Evolutionary conservation across 2,797 vertebrate genomes (phyloP).

Genomic region (Loriculus beryllinus): DNA sequence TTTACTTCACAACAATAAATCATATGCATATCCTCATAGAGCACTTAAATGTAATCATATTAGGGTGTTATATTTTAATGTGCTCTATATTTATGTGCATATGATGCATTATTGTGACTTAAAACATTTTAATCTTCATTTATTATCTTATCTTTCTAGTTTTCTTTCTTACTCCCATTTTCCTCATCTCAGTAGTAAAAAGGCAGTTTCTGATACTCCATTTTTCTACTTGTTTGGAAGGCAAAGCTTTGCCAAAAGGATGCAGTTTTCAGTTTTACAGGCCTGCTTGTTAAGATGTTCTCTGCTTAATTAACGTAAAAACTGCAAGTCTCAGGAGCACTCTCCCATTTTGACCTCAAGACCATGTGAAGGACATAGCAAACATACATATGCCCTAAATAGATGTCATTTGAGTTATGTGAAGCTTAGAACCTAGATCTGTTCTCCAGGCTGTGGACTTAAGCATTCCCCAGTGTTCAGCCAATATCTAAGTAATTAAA

Average conservation of each 20-base stretch:
- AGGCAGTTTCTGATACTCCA: not conserved
- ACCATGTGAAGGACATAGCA: not conserved
- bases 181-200: not conserved
- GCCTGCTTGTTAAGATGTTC: not conserved
- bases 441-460: not conserved
- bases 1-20: not conserved
- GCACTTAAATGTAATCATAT: not conserved
- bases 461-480: not conserved
- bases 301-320: not conserved
- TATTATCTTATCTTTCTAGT: not conserved
- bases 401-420: not conserved
- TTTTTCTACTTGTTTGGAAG: not conserved
- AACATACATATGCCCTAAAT: not conserved
- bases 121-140: not conserved
- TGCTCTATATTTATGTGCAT: not conserved
- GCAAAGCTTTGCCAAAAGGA: not conserved
- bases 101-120: not conserved
- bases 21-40: not conserved
- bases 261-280: not conserved
- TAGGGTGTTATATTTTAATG: not conserved
- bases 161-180: not conserved
- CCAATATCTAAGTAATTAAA: not conserved
- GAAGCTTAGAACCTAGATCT: not conserved
- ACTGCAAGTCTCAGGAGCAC: not conserved
- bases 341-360: not conserved